Evolutionary conservation across 2,113 vertebrate genomes (phyloP).

Genomic region (Stegostoma tigrinum): DNA sequence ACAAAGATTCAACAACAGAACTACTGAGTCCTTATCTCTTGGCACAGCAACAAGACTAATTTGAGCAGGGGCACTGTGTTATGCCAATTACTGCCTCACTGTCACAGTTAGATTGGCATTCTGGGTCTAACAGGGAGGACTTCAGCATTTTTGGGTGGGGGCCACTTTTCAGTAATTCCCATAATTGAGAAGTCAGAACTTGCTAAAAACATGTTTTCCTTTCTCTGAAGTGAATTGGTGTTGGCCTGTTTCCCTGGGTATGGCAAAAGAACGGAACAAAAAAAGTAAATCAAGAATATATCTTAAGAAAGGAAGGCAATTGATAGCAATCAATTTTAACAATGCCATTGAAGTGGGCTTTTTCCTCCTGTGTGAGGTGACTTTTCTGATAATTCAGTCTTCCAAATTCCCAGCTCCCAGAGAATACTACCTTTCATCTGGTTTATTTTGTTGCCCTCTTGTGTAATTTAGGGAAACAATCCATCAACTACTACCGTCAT

Average conservation of each 20-base stretch:
- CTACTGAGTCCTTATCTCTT: not conserved
- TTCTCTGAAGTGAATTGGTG: not conserved
- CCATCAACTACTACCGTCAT: not conserved
- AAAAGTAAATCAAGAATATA: slow-evolving; percentile 3
- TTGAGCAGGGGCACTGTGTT: not conserved
- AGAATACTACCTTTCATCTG: not conserved
- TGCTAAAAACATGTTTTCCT: not conserved
- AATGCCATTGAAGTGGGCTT: not conserved
- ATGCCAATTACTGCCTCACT: not conserved
- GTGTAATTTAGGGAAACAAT: not conserved
- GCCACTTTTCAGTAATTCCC: not conserved
- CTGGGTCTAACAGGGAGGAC: not conserved
- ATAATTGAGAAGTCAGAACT: not conserved
- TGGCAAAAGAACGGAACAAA: not conserved
- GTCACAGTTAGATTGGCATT: not conserved
- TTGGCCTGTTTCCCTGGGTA: not conserved
- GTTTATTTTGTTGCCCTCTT: not conserved
- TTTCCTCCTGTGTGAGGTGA: not conserved
- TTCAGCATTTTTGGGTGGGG: not conserved
- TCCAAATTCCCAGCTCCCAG: not conserved
- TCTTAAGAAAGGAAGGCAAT: not conserved
- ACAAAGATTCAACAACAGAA: not conserved
- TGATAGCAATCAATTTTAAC: not conserved
- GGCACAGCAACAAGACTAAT: not conserved
- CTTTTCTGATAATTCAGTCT: not conserved